Evolutionary conservation across 1,140 invertebrate genomes (phyloP).

Genomic region (Gonioctena quinquepunctata): DNA sequence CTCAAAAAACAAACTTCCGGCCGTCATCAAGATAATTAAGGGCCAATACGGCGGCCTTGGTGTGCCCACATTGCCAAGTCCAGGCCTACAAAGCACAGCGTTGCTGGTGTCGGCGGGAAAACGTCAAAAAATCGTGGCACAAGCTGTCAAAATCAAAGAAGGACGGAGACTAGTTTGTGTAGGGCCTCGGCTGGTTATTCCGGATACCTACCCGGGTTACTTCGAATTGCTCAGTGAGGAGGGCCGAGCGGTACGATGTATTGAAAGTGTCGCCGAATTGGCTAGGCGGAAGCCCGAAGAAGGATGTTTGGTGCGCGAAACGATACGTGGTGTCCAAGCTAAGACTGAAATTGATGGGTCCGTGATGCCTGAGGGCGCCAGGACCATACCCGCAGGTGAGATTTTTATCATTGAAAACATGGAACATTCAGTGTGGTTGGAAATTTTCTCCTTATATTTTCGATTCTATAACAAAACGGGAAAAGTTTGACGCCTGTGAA

Average conservation of each 20-base stretch:
- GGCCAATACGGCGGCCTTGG: constrained; percentile 65
- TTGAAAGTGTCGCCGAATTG: constrained; percentile 84
- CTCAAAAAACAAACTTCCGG: constrained; percentile 77
- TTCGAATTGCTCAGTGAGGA: constrained; percentile 94
- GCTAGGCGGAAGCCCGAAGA: constrained; percentile 74
- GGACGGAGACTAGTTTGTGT: constrained; percentile 74
- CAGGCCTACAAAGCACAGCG: constrained; percentile 81
- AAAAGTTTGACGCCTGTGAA: no score
- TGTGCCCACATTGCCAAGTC: constrained; percentile 81
- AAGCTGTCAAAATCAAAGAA: constrained; percentile 91
- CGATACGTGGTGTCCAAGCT: constrained; percentile 78
- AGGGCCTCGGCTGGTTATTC: constrained; percentile 84
- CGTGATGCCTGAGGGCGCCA: constrained; percentile 71
- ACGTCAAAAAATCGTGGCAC: constrained; percentile 82
- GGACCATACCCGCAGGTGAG: constrained; percentile 67
- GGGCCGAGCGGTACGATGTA: constrained; percentile 83
- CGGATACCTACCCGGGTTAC: constrained; percentile 87
- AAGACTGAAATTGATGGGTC: constrained; percentile 68
- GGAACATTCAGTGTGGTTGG: no score
- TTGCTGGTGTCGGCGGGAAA: constrained; percentile 82
- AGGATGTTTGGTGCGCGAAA: constrained; percentile 83
- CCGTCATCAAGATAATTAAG: constrained; percentile 76
- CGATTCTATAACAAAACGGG: no score
- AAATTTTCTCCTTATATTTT: no score
- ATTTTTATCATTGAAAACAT: no score